Conservation (phyloP, 2,113 vertebrate genomes). For the Phoenicopterus ruber region DNA sequence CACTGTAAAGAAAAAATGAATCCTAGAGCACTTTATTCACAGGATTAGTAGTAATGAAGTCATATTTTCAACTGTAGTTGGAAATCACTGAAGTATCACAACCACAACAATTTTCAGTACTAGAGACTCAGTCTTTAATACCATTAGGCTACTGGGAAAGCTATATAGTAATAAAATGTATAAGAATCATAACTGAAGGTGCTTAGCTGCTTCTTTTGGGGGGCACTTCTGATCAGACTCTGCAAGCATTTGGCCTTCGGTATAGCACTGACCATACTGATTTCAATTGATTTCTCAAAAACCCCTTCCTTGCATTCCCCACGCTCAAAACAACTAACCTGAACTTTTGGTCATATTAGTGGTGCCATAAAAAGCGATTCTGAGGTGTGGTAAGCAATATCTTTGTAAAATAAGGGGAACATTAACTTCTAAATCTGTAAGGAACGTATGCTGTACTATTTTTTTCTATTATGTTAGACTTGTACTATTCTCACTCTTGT, state of each 20-base stretch:
- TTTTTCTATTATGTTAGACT: neutral
- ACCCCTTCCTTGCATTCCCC: accelerated
- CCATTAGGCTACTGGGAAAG: neutral
- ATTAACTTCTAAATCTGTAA: neutral
- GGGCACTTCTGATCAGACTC: neutral
- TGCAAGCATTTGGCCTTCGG: neutral
- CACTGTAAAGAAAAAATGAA: neutral
- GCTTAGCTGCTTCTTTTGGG: neutral
- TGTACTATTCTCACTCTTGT: neutral
- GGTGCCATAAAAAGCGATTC: neutral
- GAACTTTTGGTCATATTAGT: neutral
- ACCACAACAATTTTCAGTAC: neutral
- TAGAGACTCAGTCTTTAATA: neutral
- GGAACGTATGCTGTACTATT: neutral
- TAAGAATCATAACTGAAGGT: neutral
- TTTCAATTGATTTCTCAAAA: neutral
- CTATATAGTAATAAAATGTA: neutral
- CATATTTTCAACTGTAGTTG: neutral
- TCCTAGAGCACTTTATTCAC: neutral
- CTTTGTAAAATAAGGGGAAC: neutral
- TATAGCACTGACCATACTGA: neutral
- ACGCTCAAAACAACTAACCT: neutral
- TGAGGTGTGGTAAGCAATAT: neutral
- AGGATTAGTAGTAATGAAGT: neutral
- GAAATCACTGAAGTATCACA: neutral